A percentile compares a stretch with the other conserved stretches of the same genome.
Conservation (phyloP, 1,140 invertebrate species). For the Battus philenor region DNA sequence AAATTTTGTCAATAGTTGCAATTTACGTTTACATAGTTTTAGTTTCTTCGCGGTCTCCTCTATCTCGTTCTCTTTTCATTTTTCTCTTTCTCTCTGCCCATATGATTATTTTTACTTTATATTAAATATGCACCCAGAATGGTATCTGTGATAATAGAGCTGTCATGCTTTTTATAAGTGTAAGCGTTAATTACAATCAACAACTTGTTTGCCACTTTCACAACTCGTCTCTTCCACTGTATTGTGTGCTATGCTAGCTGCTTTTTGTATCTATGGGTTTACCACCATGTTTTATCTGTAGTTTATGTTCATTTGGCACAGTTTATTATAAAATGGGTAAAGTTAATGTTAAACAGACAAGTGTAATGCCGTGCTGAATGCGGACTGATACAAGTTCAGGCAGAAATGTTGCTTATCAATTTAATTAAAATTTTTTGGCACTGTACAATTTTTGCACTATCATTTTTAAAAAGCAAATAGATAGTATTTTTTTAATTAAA, state of each 20-base stretch:
- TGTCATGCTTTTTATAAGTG: slow-evolving; percentile 74
- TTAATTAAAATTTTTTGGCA: slow-evolving; percentile 49
- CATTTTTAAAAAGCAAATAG: too few species aligned
- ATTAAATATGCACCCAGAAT: slow-evolving; percentile 65
- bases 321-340: slow-evolving; percentile 25
- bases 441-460: slow-evolving; percentile 66
- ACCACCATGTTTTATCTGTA: slow-evolving; percentile 67
- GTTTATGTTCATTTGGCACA: slow-evolving; percentile 57
- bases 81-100: slow-evolving; percentile 62
- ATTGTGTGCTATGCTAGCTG: slow-evolving; percentile 75
- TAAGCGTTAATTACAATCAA: slow-evolving; percentile 71
- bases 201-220: slow-evolving; percentile 72
- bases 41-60: too few species aligned
- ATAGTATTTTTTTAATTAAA: too few species aligned
- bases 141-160: slow-evolving; percentile 70
- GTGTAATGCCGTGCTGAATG: too few species aligned
- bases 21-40: too few species aligned
- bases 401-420: slow-evolving; percentile 34
- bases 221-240: slow-evolving; percentile 73
- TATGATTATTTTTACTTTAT: slow-evolving; percentile 36
- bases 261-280: slow-evolving; percentile 76
- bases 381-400: not conserved
- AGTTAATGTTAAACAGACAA: not conserved
- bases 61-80: slow-evolving; percentile 20
- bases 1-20: too few species aligned